Evolutionary conservation across 53 echinoderm and acorn worm genomes (phyloP).

Genomic region (Antedon mediterranea): DNA sequence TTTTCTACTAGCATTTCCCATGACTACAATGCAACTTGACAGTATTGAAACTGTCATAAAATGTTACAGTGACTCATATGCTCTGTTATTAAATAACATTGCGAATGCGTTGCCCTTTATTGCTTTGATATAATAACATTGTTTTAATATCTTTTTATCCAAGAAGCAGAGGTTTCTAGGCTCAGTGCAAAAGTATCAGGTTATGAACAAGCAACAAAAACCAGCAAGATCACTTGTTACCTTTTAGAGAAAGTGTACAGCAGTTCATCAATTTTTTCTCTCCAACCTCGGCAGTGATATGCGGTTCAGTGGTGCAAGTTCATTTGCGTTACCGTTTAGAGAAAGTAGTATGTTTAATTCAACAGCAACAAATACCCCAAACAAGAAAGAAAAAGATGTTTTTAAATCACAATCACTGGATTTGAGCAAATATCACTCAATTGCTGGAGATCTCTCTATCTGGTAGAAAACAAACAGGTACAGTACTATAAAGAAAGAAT

Average conservation of each 20-base stretch:
- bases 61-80: too few species aligned
- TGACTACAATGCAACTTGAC: too few species aligned
- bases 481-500: not conserved
- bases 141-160: too few species aligned
- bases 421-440: not conserved
- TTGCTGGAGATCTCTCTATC: not conserved
- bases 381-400: not conserved
- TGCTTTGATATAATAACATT: too few species aligned
- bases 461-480: not conserved
- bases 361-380: not conserved
- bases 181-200: slow-evolving; percentile 86
- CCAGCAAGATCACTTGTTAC: not conserved
- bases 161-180: slow-evolving; percentile 90
- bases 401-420: not conserved
- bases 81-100: too few species aligned
- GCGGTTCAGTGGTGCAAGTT: not conserved
- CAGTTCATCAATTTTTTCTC: slow-evolving; percentile 6
- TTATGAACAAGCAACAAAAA: slow-evolving; percentile 81
- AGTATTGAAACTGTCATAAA: too few species aligned
- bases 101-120: too few species aligned
- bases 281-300: not conserved
- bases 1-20: too few species aligned
- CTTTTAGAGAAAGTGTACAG: too few species aligned
- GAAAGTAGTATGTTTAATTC: not conserved
- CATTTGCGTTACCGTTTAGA: not conserved